Percentiles rank a stretch among this genome's conserved stretches.
These are phyloP conservation scores for Augochlora pura DNA, from an alignment of 1,140 invertebrate species.

Conservation along the genomic window DNA sequence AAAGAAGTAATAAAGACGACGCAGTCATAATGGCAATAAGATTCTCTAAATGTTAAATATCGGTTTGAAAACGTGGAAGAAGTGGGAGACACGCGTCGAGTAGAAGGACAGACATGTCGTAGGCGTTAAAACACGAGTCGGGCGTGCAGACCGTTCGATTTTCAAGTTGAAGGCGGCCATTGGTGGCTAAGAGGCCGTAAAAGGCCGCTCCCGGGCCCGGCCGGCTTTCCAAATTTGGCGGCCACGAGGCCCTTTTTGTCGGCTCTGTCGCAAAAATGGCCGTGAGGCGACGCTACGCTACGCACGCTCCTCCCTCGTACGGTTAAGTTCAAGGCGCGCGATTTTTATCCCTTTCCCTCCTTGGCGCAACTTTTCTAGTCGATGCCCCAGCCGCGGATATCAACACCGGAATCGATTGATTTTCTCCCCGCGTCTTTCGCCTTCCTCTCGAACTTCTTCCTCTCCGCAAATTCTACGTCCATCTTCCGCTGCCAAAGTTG, in stretches of 20 bases:
- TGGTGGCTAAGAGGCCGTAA: conserved; percentile 46
- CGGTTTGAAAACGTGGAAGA: too few relatives aligned
- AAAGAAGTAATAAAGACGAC: too few relatives aligned
- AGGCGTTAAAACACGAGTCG: conserved; percentile 54
- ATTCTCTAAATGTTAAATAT: neutral
- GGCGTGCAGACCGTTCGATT: conserved; percentile 44
- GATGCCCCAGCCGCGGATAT: neutral
- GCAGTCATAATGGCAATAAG: neutral
- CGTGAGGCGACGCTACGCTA: conserved; percentile 34
- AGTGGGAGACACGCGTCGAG: neutral
- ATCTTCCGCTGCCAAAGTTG: too few relatives aligned
- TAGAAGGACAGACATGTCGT: conserved; percentile 4
- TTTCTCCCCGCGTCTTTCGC: neutral
- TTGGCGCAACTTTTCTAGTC: neutral
- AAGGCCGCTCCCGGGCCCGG: conserved; percentile 47
- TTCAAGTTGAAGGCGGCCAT: conserved; percentile 70
- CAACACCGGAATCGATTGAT: neutral
- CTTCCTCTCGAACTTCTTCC: neutral
- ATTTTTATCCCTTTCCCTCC: conserved; percentile 5
- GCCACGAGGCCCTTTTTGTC: conserved; percentile 47
- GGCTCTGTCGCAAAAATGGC: conserved; percentile 61
- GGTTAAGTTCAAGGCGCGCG: conserved; percentile 54
- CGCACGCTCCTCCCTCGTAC: conserved; percentile 47
- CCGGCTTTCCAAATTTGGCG: conserved; percentile 71
- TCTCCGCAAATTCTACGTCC: neutral